Evolutionary conservation across 2,797 vertebrate genomes (phyloP).

Genomic region (Catharus ustulatus): DNA sequence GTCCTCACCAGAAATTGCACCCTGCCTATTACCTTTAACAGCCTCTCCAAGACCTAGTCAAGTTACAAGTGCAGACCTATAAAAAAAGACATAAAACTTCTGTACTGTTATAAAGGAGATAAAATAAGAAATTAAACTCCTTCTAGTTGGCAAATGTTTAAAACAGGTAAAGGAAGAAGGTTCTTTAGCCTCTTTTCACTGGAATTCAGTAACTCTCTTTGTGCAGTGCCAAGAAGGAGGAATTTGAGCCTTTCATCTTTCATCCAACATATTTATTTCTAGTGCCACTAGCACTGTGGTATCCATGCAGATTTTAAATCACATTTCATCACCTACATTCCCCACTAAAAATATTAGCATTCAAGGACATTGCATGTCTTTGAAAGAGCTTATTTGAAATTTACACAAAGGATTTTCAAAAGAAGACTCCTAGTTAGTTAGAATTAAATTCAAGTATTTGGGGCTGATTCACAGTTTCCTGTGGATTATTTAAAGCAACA

Average conservation of each 20-base stretch:
- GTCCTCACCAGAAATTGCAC: not conserved
- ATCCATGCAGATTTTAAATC: not conserved
- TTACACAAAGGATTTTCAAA: constrained; percentile 17
- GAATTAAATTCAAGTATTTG: not conserved
- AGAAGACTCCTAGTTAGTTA: not conserved
- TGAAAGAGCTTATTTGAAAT: not conserved
- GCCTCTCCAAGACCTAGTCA: not conserved
- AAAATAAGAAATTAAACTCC: not conserved
- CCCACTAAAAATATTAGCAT: not conserved
- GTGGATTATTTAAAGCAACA: not conserved
- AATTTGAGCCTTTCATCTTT: not conserved
- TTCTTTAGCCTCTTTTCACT: not conserved
- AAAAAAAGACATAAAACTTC: not conserved
- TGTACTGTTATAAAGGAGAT: not conserved
- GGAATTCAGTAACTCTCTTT: not conserved
- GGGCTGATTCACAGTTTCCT: not conserved
- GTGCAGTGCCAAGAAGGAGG: not conserved
- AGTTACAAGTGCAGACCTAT: not conserved
- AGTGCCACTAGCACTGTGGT: not conserved
- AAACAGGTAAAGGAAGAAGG: not conserved
- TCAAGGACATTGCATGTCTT: not conserved
- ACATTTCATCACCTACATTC: not conserved
- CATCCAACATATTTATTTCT: not conserved
- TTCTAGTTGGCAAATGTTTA: not conserved
- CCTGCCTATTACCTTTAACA: not conserved